Evolutionary conservation across 64 coral and sea anemone genomes (phyloP).

Genomic region (Actinia equina): DNA sequence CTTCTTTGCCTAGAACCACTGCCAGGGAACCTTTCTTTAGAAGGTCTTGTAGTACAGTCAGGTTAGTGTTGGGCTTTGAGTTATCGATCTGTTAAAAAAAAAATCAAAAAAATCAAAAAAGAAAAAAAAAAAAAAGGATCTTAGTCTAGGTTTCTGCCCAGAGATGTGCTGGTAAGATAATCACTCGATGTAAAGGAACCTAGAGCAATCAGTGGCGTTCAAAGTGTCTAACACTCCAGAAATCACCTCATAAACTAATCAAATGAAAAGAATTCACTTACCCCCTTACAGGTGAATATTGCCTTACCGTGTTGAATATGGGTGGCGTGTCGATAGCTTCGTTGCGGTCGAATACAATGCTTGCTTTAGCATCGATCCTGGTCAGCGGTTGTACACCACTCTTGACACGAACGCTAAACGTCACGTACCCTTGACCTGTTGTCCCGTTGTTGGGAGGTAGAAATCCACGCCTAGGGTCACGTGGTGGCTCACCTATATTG

Average conservation of each 20-base stretch:
- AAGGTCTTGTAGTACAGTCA: slow-evolving; percentile 61
- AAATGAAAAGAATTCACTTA: no score
- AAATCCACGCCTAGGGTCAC: slow-evolving; percentile 64
- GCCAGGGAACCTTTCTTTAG: slow-evolving; percentile 54
- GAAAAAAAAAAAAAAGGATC: no score
- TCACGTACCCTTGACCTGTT: slow-evolving; percentile 78
- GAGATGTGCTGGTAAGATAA: no score
- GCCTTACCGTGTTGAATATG: slow-evolving; percentile 80
- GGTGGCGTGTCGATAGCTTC: slow-evolving; percentile 84
- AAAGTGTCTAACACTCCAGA: no score
- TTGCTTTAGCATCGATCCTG: slow-evolving; percentile 77
- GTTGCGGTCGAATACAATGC: slow-evolving; percentile 83
- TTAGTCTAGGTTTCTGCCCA: no score
- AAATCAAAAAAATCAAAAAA: not conserved
- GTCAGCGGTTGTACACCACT: slow-evolving; percentile 25
- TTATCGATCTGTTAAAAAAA: slow-evolving; percentile 68
- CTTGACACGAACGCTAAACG: slow-evolving; percentile 54
- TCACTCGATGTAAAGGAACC: no score
- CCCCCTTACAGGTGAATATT: not conserved
- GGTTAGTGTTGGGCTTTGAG: slow-evolving; percentile 54
- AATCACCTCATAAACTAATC: no score
- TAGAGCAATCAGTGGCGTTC: no score
- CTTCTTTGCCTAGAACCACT: slow-evolving; percentile 54
- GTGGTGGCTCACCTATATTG: slow-evolving; percentile 50
- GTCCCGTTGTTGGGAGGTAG: slow-evolving; percentile 84